phyloP scores from a whole-genome alignment of 2,888 invertebrate species.

The Dryocosmus kuriphilus region DNA sequence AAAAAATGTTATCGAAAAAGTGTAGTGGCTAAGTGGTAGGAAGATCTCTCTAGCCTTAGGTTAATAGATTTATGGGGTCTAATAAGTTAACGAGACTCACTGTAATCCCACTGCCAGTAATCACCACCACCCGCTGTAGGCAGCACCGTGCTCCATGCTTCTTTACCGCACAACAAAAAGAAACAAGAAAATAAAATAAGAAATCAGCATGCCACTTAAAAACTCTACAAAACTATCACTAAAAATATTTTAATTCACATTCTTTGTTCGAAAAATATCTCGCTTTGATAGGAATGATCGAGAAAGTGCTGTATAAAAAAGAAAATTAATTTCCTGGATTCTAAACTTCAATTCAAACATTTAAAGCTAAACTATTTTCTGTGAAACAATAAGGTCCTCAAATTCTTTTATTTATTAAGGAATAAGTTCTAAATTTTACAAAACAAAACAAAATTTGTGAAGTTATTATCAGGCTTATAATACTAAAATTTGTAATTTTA shows the following conservation, averaged over 20 bases:
- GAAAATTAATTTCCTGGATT: no score
- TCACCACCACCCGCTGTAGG: constrained; percentile 76
- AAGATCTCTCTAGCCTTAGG: constrained; percentile 21
- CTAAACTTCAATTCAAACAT: no score
- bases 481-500: no score
- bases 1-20: neutral
- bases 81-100: constrained; percentile 70
- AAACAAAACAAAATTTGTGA: no score
- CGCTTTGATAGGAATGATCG: no score
- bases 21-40: constrained; percentile 1
- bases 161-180: constrained; percentile 71
- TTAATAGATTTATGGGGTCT: constrained; percentile 47
- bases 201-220: constrained; percentile 55
- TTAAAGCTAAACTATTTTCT: no score
- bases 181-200: constrained; percentile 66
- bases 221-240: constrained; percentile 5
- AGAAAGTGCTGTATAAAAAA: no score
- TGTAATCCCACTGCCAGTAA: constrained; percentile 76
- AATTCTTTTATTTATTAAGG: no score
- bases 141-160: constrained; percentile 77
- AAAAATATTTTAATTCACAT: neutral
- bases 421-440: no score
- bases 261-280: neutral
- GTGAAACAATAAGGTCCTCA: no score
- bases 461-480: no score